Conservation (phyloP, 2,888 invertebrate species). For the Cartodere bifasciata region DNA sequence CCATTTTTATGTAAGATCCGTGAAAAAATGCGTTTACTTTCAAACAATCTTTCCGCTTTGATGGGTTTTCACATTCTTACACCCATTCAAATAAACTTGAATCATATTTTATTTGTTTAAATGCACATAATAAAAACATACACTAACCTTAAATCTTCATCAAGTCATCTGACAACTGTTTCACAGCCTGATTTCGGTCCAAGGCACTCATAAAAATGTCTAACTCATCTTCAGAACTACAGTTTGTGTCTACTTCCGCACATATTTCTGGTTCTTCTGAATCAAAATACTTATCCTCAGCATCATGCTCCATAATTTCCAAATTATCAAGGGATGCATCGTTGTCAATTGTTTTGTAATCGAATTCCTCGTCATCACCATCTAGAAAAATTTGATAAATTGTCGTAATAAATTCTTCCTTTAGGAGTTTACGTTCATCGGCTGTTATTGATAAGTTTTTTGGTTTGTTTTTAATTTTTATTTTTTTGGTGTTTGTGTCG, state of each 20-base stretch:
- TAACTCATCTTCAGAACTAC: constrained; percentile 48
- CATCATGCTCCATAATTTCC: constrained; percentile 62
- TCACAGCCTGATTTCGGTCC: constrained; percentile 31
- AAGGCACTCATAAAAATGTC: constrained; percentile 59
- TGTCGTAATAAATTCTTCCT: constrained; percentile 69
- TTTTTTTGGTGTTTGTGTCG: constrained; percentile 25
- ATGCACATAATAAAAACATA: too few species aligned
- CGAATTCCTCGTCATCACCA: constrained; percentile 70
- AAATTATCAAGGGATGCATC: constrained; percentile 69
- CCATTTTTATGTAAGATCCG: too few species aligned
- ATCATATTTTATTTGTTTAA: too few species aligned
- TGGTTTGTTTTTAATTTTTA: constrained; percentile 14
- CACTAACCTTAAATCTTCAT: constrained; percentile 21
- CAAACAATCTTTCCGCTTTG: too few species aligned
- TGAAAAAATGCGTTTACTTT: too few species aligned
- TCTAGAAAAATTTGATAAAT: constrained; percentile 78
- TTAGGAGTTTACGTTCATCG: constrained; percentile 51
- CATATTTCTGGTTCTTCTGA: constrained; percentile 63
- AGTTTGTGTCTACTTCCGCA: constrained; percentile 25
- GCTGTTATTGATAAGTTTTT: constrained; percentile 33
- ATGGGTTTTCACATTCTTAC: too few species aligned
- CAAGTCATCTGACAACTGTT: constrained; percentile 25
- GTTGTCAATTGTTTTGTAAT: constrained; percentile 70
- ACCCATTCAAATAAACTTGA: too few species aligned
- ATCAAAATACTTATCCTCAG: constrained; percentile 86